A percentile compares a stretch with the other conserved stretches of the same genome.
Evolutionary conservation across 2,888 invertebrate species (phyloP).

Genomic region (Hoplodrina ambigua): DNA sequence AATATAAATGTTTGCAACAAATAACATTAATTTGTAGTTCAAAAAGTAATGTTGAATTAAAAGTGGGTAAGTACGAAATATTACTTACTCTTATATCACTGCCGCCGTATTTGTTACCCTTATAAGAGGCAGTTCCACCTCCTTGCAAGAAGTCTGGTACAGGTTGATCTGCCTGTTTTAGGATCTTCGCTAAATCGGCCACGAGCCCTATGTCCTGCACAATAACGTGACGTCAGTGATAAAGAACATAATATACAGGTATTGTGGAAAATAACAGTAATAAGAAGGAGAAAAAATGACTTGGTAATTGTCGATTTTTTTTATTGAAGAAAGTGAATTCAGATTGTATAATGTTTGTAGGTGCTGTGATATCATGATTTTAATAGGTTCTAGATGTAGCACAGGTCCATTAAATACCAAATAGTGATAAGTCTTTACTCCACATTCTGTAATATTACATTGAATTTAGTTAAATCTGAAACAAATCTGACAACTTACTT

Average conservation of each 20-base stretch:
- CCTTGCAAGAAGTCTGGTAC: conserved; percentile 94
- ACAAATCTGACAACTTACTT: conserved; percentile 68
- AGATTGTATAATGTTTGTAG: no score
- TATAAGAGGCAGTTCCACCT: conserved; percentile 86
- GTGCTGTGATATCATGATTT: no score
- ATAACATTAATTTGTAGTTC: not conserved
- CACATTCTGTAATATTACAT: not conserved
- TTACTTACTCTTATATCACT: conserved; percentile 92
- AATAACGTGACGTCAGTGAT: conserved; percentile 2
- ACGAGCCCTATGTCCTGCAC: conserved; percentile 91
- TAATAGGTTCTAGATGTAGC: no score
- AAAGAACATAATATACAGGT: not conserved
- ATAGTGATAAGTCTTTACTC: not conserved
- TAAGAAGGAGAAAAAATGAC: no score
- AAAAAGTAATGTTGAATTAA: not conserved
- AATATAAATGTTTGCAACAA: not conserved
- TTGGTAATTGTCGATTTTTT: no score
- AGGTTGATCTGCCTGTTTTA: conserved; percentile 94
- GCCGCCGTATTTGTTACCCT: conserved; percentile 92
- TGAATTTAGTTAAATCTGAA: not conserved
- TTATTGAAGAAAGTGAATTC: no score
- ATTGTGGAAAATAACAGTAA: no score
- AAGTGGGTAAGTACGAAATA: not conserved
- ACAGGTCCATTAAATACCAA: not conserved
- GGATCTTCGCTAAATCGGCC: conserved; percentile 92